phyloP scores from a whole-genome alignment of 2,797 vertebrate species.

The Tadarida brasiliensis region DNA sequence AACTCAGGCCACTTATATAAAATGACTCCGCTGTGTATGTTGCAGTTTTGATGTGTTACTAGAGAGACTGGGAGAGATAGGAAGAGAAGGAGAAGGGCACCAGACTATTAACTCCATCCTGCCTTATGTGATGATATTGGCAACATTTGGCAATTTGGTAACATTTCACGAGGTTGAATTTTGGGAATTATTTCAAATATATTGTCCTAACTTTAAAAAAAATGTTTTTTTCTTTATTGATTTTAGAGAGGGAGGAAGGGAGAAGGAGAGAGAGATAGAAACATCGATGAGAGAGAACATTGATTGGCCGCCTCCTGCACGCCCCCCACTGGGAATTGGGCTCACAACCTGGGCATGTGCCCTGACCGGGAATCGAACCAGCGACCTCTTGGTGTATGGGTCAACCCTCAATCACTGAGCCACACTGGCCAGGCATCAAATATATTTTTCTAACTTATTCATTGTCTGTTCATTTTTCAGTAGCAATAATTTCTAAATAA shows the following conservation, averaged over 20 bases:
- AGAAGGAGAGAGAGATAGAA: too few species aligned
- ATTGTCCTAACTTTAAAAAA: slow-evolving; percentile 47
- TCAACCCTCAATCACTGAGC: too few species aligned
- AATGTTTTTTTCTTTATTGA: too few species aligned
- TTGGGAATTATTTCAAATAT: slow-evolving; percentile 72
- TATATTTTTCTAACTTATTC: slow-evolving; percentile 66
- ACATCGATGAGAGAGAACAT: too few species aligned
- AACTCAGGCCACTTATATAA: background rate
- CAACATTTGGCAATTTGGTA: background rate
- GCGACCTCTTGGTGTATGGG: too few species aligned
- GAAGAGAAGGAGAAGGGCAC: background rate
- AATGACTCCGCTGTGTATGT: background rate
- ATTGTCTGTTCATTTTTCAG: slow-evolving; percentile 64
- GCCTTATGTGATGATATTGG: background rate
- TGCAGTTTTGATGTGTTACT: background rate
- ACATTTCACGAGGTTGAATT: slow-evolving; percentile 63
- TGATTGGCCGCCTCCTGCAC: too few species aligned
- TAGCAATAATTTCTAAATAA: slow-evolving; percentile 34
- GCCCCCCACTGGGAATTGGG: too few species aligned
- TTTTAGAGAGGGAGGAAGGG: too few species aligned
- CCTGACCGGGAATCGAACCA: too few species aligned
- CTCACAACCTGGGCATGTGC: too few species aligned
- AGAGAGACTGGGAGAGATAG: background rate
- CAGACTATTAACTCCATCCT: background rate
- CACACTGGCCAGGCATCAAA: background rate